Base-by-base conservation (phyloP, 23 tunicate genomes). In the Phallusia fumigata region DNA sequence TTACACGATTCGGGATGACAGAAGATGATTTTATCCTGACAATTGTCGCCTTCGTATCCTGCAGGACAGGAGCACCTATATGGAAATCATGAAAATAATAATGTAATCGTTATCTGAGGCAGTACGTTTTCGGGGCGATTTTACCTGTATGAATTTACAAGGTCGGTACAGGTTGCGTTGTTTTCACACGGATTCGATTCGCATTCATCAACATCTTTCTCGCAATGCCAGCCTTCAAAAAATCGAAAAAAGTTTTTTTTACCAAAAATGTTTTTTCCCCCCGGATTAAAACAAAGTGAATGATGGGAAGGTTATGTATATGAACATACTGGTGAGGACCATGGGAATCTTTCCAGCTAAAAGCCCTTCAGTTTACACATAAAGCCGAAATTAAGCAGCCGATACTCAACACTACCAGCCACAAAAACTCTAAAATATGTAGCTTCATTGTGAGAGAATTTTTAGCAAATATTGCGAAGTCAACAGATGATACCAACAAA, bases 361-460 rank as follows among this genome's bases (percentile, higher is more conserved):
- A 76, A 85, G 35, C 78, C 52, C 22, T 89, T 95, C 86, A 89
- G 87, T 76, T 83, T 77, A 30, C 36, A 44, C 82, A 73, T 90
- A 0, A 88, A 91, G 52, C 84, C 90, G 32, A 88, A 87, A 75
- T 53, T 93, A 24, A 32, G 64, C 2, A 32, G 72, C 34, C 21
- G 0, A n/a, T 86, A 95, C 18, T 86, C 90, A 19, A 52, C 84
- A 22, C 45, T 89, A n/a, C 78, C 94, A 24, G 79, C 74, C 6
- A 45, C 94, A 21, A 89, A 82, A 35, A 75, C 88, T 0, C 77
- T 86, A 21, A 88, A 87, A 0, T 51, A 90, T 31, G 65, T 90
- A 18, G 76, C 91, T 30, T 91, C 95, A 5, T 36, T 95, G 81
- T 95, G 99, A 95, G 79, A 83, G 30, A 95, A 95, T 52, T 95